Evolutionary conservation across 2,888 invertebrate genomes (phyloP).

Genomic region (Terebella lapidaria): DNA sequence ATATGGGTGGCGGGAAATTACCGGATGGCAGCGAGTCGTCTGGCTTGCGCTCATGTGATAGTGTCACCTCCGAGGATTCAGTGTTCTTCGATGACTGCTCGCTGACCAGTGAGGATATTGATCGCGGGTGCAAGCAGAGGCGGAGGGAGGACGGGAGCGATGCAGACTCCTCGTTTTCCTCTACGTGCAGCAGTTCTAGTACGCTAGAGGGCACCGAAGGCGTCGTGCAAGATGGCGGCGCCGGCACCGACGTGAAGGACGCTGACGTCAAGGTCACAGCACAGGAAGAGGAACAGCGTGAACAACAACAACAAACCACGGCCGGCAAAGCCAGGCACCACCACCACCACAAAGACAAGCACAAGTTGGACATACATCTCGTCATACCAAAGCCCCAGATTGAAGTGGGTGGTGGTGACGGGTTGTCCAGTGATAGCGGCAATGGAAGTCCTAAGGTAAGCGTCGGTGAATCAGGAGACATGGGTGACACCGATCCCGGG

Average conservation of each 20-base stretch:
- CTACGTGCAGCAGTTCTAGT: not conserved
- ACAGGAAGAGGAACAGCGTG: too few species aligned
- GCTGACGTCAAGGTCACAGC: not conserved
- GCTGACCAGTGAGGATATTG: not conserved
- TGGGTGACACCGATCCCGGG: not conserved
- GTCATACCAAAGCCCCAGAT: too few species aligned
- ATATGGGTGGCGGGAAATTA: not conserved
- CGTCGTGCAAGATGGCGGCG: not conserved
- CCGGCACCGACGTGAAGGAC: not conserved
- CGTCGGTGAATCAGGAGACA: too few species aligned
- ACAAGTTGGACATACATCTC: not conserved
- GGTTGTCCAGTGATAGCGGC: too few species aligned
- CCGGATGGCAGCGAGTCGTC: not conserved
- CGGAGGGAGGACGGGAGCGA: not conserved
- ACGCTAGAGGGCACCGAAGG: not conserved
- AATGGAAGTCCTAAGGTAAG: too few species aligned
- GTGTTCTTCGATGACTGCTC: conserved; percentile 1
- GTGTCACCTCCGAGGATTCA: conserved; percentile 1
- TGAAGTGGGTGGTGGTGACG: too few species aligned
- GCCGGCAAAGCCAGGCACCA: not conserved
- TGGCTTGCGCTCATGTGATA: too few species aligned
- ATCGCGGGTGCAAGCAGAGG: not conserved
- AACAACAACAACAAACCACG: too few species aligned
- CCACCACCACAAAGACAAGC: not conserved
- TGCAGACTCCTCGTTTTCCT: not conserved